Evolutionary conservation across 2,113 vertebrate genomes (phyloP).

Genomic region (Nesoenas mayeri): DNA sequence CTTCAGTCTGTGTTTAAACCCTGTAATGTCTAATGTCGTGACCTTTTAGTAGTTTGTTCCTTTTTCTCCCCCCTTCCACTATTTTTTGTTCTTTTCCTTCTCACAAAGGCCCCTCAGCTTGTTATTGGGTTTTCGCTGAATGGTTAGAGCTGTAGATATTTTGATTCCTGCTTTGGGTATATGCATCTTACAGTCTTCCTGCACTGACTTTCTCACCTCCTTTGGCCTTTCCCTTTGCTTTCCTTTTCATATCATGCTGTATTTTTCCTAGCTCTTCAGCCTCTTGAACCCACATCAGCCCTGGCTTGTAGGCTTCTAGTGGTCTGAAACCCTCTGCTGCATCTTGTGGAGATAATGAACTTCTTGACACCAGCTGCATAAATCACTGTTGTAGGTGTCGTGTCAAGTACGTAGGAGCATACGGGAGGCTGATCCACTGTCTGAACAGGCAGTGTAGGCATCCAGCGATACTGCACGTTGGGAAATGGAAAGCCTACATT

Average conservation of each 20-base stretch:
- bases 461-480: not conserved
- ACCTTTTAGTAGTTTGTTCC: conserved; percentile 48
- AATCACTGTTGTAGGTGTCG: not conserved
- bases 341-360: conserved; percentile 1
- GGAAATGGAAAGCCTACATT: not conserved
- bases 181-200: not conserved
- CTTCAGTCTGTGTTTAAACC: conserved; percentile 63
- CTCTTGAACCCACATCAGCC: not conserved
- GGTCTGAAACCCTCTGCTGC: not conserved
- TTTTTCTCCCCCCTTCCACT: not conserved
- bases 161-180: not conserved
- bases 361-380: conserved; percentile 10
- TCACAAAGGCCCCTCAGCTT: not conserved
- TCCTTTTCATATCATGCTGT: not conserved
- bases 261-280: not conserved
- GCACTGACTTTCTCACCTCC: not conserved
- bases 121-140: not conserved
- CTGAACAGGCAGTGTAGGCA: not conserved
- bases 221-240: not conserved
- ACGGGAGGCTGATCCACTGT: not conserved
- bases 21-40: conserved; percentile 5
- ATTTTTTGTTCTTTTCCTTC: not conserved
- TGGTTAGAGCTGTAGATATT: not conserved
- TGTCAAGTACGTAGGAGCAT: not conserved
- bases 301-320: not conserved